Evolutionary conservation across 2,888 invertebrate species (phyloP), one percentile per base, ranked within the genome.

Genomic region (Xestia xanthographa): DNA sequence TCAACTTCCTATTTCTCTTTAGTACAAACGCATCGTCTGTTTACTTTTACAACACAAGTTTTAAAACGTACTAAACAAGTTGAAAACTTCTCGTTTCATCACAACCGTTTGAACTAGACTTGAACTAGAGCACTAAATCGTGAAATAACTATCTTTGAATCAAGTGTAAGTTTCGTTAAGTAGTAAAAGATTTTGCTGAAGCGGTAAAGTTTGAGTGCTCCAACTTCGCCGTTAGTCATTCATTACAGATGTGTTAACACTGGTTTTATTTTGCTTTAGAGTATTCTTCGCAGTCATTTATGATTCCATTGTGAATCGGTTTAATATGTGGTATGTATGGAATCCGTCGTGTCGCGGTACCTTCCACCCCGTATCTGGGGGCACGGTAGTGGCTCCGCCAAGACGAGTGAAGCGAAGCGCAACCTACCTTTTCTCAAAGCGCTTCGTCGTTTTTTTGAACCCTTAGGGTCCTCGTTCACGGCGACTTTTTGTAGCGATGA

Each of bases 151-250:
- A 75, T 65, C 68, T 69, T 41, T 17, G 77, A 60, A 66, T 53
- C 66, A 48, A 60, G 69, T 77, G 50, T 79, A 60, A 77, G 68
- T 77, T 82, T 8, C 22, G n/a, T n/a, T 66, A 69, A 76, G 77
- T 79, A 53, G 82, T 82, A 69, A 26, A 68, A 68, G 65, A 82
- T 82, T 79, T 82, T 69, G 22, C 65, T 58, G 38, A 76, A 76
- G n/a, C 50, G 38, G 17, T 65, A 75, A 68, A 76, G 50, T 60
- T 76, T 65, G 76, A 76, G 63, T 45, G 77, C 53, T 60, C 45
- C 6, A 82, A 82, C 82, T 79, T 79, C 20, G 17, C 12, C 50
- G 22, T 68, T 60, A 65, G 43, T 53, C 41, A 56, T 60, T 81
- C 17, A 80, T 76, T 82, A 75, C 29, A 43, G 34, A 50, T 45